phyloP scores from a whole-genome alignment of 2,113 vertebrate genomes.

The Naja naja region DNA sequence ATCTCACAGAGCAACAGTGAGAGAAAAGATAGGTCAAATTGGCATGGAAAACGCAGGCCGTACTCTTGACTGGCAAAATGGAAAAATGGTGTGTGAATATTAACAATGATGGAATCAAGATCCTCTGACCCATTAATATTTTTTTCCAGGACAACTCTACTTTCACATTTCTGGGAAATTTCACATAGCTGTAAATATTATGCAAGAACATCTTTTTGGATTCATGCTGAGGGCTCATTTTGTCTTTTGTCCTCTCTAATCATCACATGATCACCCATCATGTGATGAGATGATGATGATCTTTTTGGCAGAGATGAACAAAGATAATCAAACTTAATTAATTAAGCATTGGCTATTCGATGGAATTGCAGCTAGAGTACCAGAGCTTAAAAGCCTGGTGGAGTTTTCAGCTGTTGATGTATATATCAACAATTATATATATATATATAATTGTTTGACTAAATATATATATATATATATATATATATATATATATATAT shows the following conservation, averaged over 20 bases:
- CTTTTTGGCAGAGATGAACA: not conserved
- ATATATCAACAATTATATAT: too few relatives aligned
- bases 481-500: too few relatives aligned
- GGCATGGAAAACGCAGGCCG: not conserved
- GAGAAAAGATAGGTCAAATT: not conserved
- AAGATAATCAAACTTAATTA: constrained; percentile 18
- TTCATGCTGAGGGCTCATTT: not conserved
- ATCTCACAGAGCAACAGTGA: not conserved
- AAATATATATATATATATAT: too few relatives aligned
- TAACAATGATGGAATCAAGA: not conserved
- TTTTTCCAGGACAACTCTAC: not conserved
- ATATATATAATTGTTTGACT: too few relatives aligned
- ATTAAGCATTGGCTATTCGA: not conserved
- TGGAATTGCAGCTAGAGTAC: not conserved
- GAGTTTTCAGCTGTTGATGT: not conserved
- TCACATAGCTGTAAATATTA: not conserved
- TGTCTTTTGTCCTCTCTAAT: not conserved
- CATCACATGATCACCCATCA: not conserved
- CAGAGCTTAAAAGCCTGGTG: not conserved
- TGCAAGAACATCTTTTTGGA: not conserved
- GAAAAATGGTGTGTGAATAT: not conserved
- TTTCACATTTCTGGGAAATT: not conserved
- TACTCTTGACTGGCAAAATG: not conserved
- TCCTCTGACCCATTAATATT: not conserved
- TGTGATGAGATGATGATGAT: not conserved